Base-by-base conservation (phyloP, 2,888 invertebrate species). In the Pandemis heparana region DNA sequence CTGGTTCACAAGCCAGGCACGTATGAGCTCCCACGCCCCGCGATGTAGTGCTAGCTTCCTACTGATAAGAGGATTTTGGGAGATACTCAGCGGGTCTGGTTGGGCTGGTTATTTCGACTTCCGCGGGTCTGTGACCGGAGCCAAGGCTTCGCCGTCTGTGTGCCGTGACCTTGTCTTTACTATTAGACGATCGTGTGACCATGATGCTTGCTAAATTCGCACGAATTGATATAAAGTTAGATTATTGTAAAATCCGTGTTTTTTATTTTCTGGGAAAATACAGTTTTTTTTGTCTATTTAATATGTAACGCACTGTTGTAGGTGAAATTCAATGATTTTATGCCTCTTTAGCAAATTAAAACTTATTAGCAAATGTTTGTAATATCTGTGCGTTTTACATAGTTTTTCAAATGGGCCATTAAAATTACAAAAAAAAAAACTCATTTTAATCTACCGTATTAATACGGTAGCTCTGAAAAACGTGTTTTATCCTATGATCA, bases 91-190 rank as follows among this genome's bases (percentile, higher is more conserved):
- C 80, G 16, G 87, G 75, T 85, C 91, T 78, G 18, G 67, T 79
- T 85, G 83, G 14, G 68, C 77, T 88, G 89, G 92, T 76, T 82
- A 84, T 62, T 62, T 74, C 76, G 76, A 90, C 90, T 93, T 94
- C 93, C 93, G 92, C 83, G 85, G 92, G 92, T 90, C 90, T 87
- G 78, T 83, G 92, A 88, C 91, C 92, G 89, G 74, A 67, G 75
- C 80, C 89, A 93, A 94, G 93, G 94, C 89, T 92, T 84, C 84
- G 79, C 82, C 86, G 88, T 87, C 88, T 86, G 88, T 84, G 84
- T 77, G 77, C 75, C 78, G 75, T 85, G 89, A 92, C 94, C 93
- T 94, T 94, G 92, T 85, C 84, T 87, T 85, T 87, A 87, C 89
- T 89, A 89, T 87, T 85, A 89, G 85, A 80, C 77, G 78, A 73